A percentile compares a stretch with the other conserved stretches of the same genome.
Evolutionary conservation across 2,888 invertebrate genomes (phyloP).

Genomic region (Ochropleura plecta): DNA sequence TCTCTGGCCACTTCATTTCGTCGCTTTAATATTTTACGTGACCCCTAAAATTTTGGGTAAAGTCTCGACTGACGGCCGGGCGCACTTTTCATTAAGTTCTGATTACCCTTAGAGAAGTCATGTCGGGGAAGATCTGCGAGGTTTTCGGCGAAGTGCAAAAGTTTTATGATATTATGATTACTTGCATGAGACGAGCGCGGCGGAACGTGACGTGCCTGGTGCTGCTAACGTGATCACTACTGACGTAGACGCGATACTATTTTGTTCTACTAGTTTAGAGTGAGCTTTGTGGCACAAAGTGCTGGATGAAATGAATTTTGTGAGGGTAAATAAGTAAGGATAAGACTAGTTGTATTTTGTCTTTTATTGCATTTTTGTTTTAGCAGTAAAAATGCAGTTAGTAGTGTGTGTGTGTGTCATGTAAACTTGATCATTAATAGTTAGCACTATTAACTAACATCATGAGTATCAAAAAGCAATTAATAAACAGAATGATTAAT

Average conservation of each 20-base stretch:
- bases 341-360: neutral
- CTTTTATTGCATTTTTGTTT: neutral
- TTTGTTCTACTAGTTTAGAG: slow-evolving; percentile 54
- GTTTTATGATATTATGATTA: slow-evolving; percentile 90
- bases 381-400: neutral
- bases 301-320: slow-evolving; percentile 10
- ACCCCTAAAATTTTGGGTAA: slow-evolving; percentile 88
- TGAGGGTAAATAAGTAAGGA: slow-evolving; percentile 11
- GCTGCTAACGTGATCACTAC: slow-evolving; percentile 57
- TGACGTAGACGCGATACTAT: slow-evolving; percentile 66
- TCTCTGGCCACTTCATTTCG: slow-evolving; percentile 90
- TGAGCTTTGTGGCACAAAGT: slow-evolving; percentile 34
- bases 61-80: slow-evolving; percentile 80
- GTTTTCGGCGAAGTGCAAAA: slow-evolving; percentile 88
- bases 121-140: slow-evolving; percentile 79
- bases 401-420: neutral
- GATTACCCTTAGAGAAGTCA: slow-evolving; percentile 87
- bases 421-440: neutral
- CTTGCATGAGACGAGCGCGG: slow-evolving; percentile 83
- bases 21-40: slow-evolving; percentile 91
- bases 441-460: neutral
- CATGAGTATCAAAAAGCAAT: neutral
- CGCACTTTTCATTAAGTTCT: slow-evolving; percentile 90
- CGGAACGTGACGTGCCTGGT: slow-evolving; percentile 77
- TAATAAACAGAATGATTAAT: neutral